Conservation (phyloP, 2,888 invertebrate genomes). For the Microctonus brassicae region DNA sequence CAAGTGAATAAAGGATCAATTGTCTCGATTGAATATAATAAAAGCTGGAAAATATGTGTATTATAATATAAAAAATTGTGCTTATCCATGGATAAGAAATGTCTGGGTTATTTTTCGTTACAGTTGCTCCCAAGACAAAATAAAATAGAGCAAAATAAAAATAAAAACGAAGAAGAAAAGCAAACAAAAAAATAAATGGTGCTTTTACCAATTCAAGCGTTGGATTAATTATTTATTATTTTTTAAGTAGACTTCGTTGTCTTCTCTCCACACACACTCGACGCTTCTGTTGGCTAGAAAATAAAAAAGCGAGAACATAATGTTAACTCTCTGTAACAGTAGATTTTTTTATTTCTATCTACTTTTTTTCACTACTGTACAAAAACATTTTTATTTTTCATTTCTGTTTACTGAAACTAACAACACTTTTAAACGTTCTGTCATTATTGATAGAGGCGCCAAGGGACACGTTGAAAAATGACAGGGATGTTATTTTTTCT, state of each 20-base stretch:
- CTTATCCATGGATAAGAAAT: too few species aligned
- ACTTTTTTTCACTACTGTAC: background rate
- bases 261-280: background rate
- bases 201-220: conserved; percentile 1
- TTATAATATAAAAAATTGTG: too few species aligned
- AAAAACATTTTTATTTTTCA: background rate
- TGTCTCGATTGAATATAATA: too few species aligned
- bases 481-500: background rate
- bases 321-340: background rate
- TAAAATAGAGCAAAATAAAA: background rate
- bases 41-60: background rate
- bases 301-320: background rate
- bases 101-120: too few species aligned
- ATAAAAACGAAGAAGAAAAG: background rate
- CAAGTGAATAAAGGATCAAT: too few species aligned
- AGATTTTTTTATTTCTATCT: background rate
- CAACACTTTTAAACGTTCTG: too few species aligned
- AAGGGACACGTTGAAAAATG: too few species aligned
- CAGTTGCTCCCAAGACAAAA: background rate
- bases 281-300: conserved; percentile 14
- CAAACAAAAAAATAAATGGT: background rate
- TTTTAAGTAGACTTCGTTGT: conserved; percentile 18
- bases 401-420: background rate
- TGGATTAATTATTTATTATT: conserved; percentile 18
- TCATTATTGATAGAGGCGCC: too few species aligned